These are phyloP conservation scores for Malurus melanocephalus DNA, from an alignment of 2,113 vertebrate species.

Conservation along the genomic window DNA sequence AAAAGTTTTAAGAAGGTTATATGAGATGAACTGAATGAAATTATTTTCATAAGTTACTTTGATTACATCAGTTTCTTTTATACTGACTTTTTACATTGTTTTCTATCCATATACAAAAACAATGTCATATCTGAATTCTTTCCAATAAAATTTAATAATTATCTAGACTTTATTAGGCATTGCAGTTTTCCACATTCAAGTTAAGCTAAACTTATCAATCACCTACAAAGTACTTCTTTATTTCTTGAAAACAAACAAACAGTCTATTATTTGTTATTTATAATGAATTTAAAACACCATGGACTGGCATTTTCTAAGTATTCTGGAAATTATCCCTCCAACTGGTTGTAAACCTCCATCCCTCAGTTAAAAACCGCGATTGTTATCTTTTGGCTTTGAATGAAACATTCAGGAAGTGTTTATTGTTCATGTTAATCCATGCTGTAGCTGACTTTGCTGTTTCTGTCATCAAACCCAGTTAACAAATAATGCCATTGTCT, in stretches of 20 bases:
- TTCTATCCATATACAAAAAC: neutral
- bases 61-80: neutral
- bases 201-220: neutral
- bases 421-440: slow-evolving; percentile 39
- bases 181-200: neutral
- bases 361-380: slow-evolving; percentile 12
- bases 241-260: neutral
- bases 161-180: neutral
- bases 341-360: neutral
- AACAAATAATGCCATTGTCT: slow-evolving; percentile 43
- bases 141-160: neutral
- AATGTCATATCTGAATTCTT: neutral
- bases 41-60: neutral
- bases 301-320: neutral
- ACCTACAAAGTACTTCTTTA: neutral
- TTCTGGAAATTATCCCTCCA: slow-evolving; percentile 1
- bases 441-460: slow-evolving; percentile 41
- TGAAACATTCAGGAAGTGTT: slow-evolving; percentile 40
- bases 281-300: neutral
- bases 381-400: slow-evolving; percentile 29
- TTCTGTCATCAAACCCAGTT: slow-evolving; percentile 21
- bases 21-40: neutral
- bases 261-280: neutral
- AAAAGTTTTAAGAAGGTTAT: neutral
- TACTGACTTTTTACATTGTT: neutral